phyloP scores from a whole-genome alignment of 2,113 vertebrate species.

The Dasyurus viverrinus region DNA sequence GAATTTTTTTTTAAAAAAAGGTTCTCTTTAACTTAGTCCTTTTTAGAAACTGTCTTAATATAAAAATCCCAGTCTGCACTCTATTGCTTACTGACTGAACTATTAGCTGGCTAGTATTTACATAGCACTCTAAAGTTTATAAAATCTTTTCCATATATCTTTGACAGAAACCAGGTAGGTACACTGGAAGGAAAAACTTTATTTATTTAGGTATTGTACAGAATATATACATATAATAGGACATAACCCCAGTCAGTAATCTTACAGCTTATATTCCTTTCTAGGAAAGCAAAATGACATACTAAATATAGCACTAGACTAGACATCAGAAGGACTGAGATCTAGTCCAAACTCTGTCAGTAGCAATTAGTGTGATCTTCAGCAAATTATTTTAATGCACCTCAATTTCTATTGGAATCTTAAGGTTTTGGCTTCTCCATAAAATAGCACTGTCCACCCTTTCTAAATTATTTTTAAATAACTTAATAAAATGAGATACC shows the following conservation, averaged over 20 bases:
- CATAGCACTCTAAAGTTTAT: background rate
- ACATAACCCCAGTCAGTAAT: background rate
- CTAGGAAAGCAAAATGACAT: background rate
- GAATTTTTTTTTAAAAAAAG: background rate
- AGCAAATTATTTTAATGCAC: constrained; percentile 55
- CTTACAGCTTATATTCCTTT: constrained; percentile 29
- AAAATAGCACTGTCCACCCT: constrained; percentile 6
- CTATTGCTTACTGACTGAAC: background rate
- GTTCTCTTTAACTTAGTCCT: constrained; percentile 42
- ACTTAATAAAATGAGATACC: background rate
- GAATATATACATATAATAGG: too few relatives aligned
- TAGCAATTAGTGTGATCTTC: constrained; percentile 2
- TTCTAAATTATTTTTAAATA: too few relatives aligned
- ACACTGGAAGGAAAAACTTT: background rate
- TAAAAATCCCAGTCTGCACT: background rate
- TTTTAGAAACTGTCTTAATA: background rate
- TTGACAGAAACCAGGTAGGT: background rate
- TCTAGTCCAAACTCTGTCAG: constrained; percentile 53
- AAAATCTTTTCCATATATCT: background rate
- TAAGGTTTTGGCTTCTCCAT: background rate
- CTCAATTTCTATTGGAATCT: constrained; percentile 36
- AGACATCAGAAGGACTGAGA: constrained; percentile 39
- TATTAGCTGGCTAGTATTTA: background rate
- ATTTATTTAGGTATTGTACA: background rate
- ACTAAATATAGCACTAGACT: constrained; percentile 14